Evolutionary conservation across 2,113 vertebrate genomes (phyloP).

Genomic region (Rhinoptilus africanus): DNA sequence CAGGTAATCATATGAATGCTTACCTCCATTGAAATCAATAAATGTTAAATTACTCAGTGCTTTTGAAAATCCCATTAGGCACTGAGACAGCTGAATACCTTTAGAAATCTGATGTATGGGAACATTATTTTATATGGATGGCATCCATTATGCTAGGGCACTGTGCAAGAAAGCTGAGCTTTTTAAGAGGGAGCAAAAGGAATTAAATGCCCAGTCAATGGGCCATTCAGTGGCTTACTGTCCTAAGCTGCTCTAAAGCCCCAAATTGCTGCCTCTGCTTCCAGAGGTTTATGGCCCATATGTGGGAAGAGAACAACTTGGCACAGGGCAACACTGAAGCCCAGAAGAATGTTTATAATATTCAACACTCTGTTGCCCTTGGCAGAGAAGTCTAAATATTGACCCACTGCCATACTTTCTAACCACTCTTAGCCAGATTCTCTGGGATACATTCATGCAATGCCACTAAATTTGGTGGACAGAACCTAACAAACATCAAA

Average conservation of each 20-base stretch:
- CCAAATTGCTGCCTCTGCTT: background rate
- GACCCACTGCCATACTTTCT: background rate
- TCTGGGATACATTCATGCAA: background rate
- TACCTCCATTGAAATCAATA: constrained; percentile 24
- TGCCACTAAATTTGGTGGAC: background rate
- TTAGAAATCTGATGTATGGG: background rate
- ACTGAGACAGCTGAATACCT: background rate
- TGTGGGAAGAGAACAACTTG: background rate
- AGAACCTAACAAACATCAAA: background rate
- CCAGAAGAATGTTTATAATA: background rate
- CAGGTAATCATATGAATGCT: background rate
- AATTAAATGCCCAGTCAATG: background rate
- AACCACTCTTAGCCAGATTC: background rate
- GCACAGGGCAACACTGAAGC: background rate
- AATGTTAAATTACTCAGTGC: background rate
- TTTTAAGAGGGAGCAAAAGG: background rate
- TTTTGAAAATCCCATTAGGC: constrained; percentile 19
- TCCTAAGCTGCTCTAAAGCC: background rate
- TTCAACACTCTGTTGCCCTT: background rate
- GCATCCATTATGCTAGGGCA: background rate
- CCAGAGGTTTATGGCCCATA: background rate
- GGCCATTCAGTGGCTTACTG: background rate
- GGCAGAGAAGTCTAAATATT: constrained; percentile 9
- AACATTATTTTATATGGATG: background rate
- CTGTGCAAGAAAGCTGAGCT: background rate